Percentiles rank a stretch among this genome's conserved stretches.
These are phyloP conservation scores for Parelbella ahira DNA, from an alignment of 2,888 invertebrate genomes.

Conservation along the genomic window DNA sequence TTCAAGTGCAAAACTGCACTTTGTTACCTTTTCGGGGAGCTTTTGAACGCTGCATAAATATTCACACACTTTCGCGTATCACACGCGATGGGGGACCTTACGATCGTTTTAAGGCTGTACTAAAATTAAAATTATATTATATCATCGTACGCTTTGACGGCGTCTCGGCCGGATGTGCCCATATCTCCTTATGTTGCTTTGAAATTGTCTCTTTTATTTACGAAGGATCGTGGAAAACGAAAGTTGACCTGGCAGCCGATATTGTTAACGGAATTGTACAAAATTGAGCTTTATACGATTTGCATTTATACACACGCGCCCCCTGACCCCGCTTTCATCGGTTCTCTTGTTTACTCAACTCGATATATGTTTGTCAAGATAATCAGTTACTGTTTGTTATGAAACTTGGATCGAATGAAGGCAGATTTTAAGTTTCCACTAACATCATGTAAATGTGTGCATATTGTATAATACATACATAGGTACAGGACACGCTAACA, in stretches of 20 bases:
- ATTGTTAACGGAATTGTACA: slow-evolving; percentile 38
- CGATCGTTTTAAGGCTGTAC: slow-evolving; percentile 23
- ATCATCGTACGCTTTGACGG: slow-evolving; percentile 4
- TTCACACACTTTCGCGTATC: slow-evolving; percentile 60
- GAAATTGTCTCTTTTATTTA: slow-evolving; percentile 53
- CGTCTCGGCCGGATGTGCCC: slow-evolving; percentile 28
- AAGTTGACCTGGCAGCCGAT: slow-evolving; percentile 53
- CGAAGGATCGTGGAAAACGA: slow-evolving; percentile 54
- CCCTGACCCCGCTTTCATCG: slow-evolving; percentile 35
- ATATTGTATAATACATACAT: no score
- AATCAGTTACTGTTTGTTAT: no score
- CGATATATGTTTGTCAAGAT: no score
- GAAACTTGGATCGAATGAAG: no score
- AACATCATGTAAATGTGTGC: no score
- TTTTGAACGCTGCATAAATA: slow-evolving; percentile 64
- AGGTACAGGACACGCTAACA: no score
- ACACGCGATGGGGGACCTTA: slow-evolving; percentile 46
- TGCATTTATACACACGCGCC: slow-evolving; percentile 30
- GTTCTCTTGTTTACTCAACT: no score
- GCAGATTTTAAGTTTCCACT: no score
- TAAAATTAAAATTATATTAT: slow-evolving; percentile 31
- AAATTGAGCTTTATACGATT: slow-evolving; percentile 33
- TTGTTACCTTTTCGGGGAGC: slow-evolving; percentile 47
- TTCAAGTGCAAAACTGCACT: slow-evolving; percentile 38
- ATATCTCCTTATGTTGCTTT: slow-evolving; percentile 49